A percentile compares a stretch with the other conserved stretches of the same genome.
Evolutionary conservation across 2,888 invertebrate species (phyloP).

Genomic region (Meiosimyza decipiens): DNA sequence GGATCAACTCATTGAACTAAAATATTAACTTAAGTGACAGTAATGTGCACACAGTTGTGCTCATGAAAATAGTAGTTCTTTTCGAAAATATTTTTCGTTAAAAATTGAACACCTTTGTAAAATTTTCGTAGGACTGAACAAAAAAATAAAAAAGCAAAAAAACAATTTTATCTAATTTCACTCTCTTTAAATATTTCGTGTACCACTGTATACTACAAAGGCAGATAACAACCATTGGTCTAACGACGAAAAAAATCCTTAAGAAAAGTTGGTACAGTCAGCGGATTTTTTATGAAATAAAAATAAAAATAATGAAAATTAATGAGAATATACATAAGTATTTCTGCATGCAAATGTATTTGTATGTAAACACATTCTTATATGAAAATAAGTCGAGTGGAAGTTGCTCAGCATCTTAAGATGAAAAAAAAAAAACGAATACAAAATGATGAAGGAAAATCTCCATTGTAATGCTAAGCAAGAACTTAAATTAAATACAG

Average conservation of each 20-base stretch:
- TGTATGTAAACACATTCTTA: background rate
- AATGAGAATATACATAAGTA: conserved; percentile 18
- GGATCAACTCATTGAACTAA: no score
- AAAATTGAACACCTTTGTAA: no score
- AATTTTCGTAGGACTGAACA: no score
- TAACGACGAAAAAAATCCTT: background rate
- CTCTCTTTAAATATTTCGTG: background rate
- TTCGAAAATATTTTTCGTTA: no score
- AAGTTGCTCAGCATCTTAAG: conserved; percentile 16
- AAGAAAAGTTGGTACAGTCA: conserved; percentile 25
- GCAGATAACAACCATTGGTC: background rate
- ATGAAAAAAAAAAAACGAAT: background rate
- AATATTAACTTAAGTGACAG: no score
- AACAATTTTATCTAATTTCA: no score
- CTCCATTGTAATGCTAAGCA: background rate
- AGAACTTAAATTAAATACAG: background rate
- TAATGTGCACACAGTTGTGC: no score
- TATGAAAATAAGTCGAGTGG: conserved; percentile 25
- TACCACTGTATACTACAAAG: background rate
- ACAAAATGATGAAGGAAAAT: background rate
- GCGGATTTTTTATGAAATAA: background rate
- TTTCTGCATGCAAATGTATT: background rate
- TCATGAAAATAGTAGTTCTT: no score
- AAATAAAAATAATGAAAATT: conserved; percentile 11
- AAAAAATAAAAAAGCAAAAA: no score